Evolutionary conservation across 2,113 vertebrate genomes (phyloP).

Genomic region (Cyanoderma ruficeps): DNA sequence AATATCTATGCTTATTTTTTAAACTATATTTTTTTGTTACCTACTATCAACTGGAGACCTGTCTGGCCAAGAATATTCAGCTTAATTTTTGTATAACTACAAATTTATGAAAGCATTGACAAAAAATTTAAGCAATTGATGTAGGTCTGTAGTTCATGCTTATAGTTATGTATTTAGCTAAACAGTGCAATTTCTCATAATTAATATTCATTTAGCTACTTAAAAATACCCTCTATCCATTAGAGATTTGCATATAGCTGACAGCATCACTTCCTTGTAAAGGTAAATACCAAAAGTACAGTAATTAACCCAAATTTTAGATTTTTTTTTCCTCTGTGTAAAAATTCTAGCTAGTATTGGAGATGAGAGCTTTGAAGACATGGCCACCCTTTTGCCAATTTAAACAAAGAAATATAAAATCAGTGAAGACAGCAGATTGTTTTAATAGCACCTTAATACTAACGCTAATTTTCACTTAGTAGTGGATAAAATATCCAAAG

Average conservation of each 20-base stretch:
- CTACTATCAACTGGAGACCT: neutral
- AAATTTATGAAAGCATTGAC: neutral
- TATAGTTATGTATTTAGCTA: slow-evolving; percentile 3
- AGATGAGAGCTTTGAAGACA: neutral
- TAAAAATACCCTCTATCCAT: neutral
- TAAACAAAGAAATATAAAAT: neutral
- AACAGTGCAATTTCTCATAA: neutral
- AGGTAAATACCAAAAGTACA: neutral
- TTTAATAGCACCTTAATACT: neutral
- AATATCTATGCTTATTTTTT: neutral
- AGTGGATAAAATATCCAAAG: neutral
- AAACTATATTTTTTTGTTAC: neutral
- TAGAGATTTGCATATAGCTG: neutral
- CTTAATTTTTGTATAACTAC: neutral
- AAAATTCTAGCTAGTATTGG: neutral
- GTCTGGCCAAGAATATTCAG: neutral
- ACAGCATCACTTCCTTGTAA: neutral
- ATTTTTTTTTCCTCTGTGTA: neutral
- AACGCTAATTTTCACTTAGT: neutral
- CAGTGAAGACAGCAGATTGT: neutral
- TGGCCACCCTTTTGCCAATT: neutral
- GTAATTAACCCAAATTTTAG: neutral
- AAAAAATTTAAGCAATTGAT: neutral
- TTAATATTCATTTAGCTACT: slow-evolving; percentile 11
- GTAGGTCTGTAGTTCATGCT: neutral